Conservation (phyloP, 2,113 vertebrate genomes). For the Tenrec ecaudatus region DNA sequence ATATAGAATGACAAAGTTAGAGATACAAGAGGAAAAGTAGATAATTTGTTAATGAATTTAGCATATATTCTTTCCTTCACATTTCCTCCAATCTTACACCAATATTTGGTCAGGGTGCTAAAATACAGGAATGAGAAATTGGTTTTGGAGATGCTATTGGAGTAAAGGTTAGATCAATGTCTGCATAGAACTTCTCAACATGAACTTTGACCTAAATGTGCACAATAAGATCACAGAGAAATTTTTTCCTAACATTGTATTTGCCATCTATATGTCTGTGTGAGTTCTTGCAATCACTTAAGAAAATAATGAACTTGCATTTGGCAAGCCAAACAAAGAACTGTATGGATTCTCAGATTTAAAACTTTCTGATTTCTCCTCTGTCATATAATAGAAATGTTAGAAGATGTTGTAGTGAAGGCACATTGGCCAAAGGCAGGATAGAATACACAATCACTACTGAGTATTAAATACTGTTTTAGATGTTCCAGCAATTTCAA, state of each 20-base stretch:
- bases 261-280: not conserved
- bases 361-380: not conserved
- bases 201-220: not conserved
- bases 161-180: no score
- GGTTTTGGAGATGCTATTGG: not conserved
- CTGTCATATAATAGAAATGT: not conserved
- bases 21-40: not conserved
- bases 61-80: not conserved
- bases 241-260: no score
- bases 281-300: not conserved
- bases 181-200: not conserved
- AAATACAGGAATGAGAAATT: not conserved
- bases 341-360: not conserved
- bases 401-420: not conserved
- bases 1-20: not conserved
- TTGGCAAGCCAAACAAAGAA: not conserved
- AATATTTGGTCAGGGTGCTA: not conserved
- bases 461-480: not conserved
- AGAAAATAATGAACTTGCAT: not conserved
- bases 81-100: not conserved
- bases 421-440: not conserved
- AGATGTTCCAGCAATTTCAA: not conserved
- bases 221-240: not conserved
- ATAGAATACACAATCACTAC: not conserved
- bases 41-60: not conserved